Conservation (phyloP, 2,888 invertebrate species). For the Toxonevra muliebris region DNA sequence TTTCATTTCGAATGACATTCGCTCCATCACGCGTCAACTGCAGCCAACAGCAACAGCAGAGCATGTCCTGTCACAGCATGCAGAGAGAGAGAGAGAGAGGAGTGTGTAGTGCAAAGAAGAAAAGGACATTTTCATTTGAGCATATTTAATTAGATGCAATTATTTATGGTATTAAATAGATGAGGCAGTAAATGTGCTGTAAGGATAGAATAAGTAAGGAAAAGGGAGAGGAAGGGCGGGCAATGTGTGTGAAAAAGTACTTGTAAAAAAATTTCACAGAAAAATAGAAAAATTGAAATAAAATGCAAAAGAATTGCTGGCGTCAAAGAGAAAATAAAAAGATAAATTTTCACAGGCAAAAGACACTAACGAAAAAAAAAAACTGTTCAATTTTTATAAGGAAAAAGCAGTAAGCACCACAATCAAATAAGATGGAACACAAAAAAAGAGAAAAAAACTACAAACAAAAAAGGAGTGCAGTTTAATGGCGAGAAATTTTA, state of each 20-base stretch:
- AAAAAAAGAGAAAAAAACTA: too few relatives aligned
- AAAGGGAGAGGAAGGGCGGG: conserved; percentile 1
- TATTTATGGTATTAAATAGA: conserved; percentile 65
- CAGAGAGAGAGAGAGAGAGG: background rate
- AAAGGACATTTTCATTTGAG: conserved; percentile 64
- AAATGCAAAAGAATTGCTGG: conserved; percentile 57
- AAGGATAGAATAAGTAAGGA: conserved; percentile 17
- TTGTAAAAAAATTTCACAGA: conserved; percentile 27
- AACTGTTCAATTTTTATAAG: too few relatives aligned
- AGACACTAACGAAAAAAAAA: too few relatives aligned
- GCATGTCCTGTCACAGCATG: background rate
- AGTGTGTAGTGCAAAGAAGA: conserved; percentile 23
- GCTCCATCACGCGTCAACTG: conserved; percentile 64
- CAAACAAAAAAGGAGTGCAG: conserved; percentile 45
- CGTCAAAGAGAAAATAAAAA: conserved; percentile 18
- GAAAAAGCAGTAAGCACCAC: too few relatives aligned
- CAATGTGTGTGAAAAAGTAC: too few relatives aligned
- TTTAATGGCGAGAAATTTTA: conserved; percentile 58
- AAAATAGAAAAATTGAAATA: conserved; percentile 55
- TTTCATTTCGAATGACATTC: conserved; percentile 64
- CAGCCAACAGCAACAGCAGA: conserved; percentile 42
- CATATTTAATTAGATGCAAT: conserved; percentile 64
- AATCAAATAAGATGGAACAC: too few relatives aligned
- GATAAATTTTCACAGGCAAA: background rate
- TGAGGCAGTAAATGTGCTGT: conserved; percentile 37